Evolutionary conservation across 2,113 vertebrate species (phyloP).

Genomic region (Probosciger aterrimus): DNA sequence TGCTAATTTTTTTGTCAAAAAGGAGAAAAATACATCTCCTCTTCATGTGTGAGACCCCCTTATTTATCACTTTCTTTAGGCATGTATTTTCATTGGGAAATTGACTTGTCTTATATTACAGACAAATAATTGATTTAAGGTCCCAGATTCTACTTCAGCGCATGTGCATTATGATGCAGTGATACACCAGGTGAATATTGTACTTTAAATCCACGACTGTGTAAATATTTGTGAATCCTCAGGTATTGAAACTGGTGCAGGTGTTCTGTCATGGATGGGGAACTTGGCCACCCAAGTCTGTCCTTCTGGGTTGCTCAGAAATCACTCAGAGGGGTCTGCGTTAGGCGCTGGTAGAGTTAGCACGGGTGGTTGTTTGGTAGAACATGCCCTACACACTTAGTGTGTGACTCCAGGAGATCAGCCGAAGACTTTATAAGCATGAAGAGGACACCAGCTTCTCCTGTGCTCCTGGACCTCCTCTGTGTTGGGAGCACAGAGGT

Average conservation of each 20-base stretch:
- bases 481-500: not conserved
- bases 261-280: not conserved
- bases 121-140: not conserved
- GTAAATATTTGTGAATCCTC: not conserved
- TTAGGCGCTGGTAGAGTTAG: not conserved
- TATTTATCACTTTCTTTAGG: not conserved
- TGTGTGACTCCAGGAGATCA: not conserved
- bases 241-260: not conserved
- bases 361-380: not conserved
- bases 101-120: not conserved
- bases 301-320: not conserved
- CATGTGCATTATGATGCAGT: not conserved
- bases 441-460: not conserved
- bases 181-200: not conserved
- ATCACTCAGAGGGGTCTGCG: not conserved
- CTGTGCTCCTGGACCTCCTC: not conserved
- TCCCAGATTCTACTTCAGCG: not conserved
- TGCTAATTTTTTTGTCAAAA: not conserved
- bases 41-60: not conserved
- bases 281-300: not conserved
- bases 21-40: not conserved
- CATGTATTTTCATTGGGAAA: not conserved
- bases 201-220: not conserved
- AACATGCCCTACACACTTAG: rapidly evolving
- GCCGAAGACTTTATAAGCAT: not conserved